These are phyloP conservation scores for Electrona antarctica DNA, from an alignment of 2,113 vertebrate species.

Conservation along the genomic window DNA sequence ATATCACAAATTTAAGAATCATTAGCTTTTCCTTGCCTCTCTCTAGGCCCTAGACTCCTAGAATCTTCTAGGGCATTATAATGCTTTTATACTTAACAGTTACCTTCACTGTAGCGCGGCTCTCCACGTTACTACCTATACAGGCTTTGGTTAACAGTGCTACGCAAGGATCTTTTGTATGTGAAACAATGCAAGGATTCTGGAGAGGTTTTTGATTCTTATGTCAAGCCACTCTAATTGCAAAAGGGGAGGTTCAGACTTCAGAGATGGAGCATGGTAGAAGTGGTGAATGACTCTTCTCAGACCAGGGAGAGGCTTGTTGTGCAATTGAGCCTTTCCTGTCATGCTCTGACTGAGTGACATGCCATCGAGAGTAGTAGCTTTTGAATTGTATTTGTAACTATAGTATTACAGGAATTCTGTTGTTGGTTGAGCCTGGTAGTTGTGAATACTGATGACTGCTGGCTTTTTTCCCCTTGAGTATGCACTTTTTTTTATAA, in stretches of 20 bases:
- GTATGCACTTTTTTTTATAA: background rate
- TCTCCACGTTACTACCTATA: conserved; percentile 7
- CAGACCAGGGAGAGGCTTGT: background rate
- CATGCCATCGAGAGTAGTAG: background rate
- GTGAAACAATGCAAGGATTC: conserved; percentile 32
- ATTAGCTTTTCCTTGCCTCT: background rate
- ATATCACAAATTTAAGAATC: background rate
- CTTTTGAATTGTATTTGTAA: background rate
- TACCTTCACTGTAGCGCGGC: background rate
- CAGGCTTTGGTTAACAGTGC: conserved; percentile 27
- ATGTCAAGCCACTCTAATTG: conserved; percentile 34
- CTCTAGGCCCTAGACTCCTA: background rate
- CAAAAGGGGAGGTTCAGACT: conserved; percentile 9
- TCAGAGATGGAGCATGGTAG: conserved; percentile 5
- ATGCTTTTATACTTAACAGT: too few species aligned
- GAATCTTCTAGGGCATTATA: too few species aligned
- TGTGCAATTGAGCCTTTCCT: background rate
- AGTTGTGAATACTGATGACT: too few species aligned
- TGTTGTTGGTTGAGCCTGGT: too few species aligned
- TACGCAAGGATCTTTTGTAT: conserved; percentile 35
- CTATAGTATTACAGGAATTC: background rate
- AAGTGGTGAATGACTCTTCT: conserved; percentile 19
- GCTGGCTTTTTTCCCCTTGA: too few species aligned
- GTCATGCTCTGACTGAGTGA: background rate
- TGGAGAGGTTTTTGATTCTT: conserved; percentile 23